phyloP scores from a whole-genome alignment of 1,140 invertebrate genomes.

The Doryteuthis pealeii region DNA sequence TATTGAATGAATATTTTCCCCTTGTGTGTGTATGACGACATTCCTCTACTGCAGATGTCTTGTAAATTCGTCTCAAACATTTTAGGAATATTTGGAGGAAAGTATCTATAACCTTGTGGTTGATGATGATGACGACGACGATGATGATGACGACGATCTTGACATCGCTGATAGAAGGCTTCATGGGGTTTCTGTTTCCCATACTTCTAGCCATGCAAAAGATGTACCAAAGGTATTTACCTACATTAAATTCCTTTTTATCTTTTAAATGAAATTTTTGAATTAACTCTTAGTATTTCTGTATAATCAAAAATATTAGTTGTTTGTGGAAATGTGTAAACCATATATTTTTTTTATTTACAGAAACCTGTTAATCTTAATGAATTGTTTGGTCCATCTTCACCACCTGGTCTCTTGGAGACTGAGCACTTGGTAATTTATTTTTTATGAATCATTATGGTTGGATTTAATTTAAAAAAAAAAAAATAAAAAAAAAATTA shows the following conservation, averaged over 20 bases:
- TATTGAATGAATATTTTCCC: too few species aligned
- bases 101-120: slow-evolving; percentile 54
- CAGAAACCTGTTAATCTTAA: slow-evolving; percentile 44
- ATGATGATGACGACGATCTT: neutral
- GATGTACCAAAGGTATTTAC: slow-evolving; percentile 1
- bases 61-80: neutral
- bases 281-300: too few species aligned
- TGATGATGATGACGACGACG: slow-evolving; percentile 55
- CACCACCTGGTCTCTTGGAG: slow-evolving; percentile 56
- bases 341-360: slow-evolving; percentile 17
- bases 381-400: slow-evolving; percentile 55
- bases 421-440: slow-evolving; percentile 52
- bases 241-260: neutral
- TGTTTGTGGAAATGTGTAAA: too few species aligned
- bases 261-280: neutral
- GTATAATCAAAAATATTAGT: too few species aligned
- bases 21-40: too few species aligned
- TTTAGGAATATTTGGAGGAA: slow-evolving; percentile 55
- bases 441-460: too few species aligned
- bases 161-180: neutral
- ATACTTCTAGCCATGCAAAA: neutral
- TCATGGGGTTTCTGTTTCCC: neutral
- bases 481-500: too few species aligned
- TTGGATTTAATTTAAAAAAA: too few species aligned
- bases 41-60: too few species aligned